Percentiles rank a stretch among this genome's conserved stretches.
phyloP scores from a whole-genome alignment of 2,888 invertebrate species.

The Brachypalpus laphriformis region DNA sequence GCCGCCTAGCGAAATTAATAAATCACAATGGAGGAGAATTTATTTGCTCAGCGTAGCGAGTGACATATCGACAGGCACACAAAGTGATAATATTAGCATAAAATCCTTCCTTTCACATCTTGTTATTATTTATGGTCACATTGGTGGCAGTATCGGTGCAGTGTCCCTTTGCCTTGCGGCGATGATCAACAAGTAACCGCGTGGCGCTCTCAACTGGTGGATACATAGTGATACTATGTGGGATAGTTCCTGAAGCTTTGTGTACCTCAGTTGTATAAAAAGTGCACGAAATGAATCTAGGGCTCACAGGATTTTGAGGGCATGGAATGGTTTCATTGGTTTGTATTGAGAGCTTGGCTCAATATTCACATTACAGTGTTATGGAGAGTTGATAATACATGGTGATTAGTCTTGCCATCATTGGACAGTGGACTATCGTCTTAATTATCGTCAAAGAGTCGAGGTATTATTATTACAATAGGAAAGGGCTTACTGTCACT shows the following conservation, averaged over 20 bases:
- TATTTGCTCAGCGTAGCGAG: conserved; percentile 74
- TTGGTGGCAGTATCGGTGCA: conserved; percentile 26
- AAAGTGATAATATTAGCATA: conserved; percentile 83
- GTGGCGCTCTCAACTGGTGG: conserved; percentile 37
- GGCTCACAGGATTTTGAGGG: neutral
- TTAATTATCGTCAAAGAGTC: too few relatives aligned
- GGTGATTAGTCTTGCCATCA: too few relatives aligned
- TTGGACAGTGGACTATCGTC: too few relatives aligned
- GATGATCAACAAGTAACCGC: conserved; percentile 41
- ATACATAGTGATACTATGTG: neutral
- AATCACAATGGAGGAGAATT: conserved; percentile 68
- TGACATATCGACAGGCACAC: conserved; percentile 82
- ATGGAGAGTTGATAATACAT: too few relatives aligned
- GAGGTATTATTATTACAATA: too few relatives aligned
- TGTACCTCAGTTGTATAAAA: neutral
- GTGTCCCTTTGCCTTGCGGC: conserved; percentile 59
- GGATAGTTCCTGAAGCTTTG: neutral
- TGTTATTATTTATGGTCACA: conserved; percentile 65
- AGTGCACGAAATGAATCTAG: neutral
- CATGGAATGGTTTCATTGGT: too few relatives aligned
- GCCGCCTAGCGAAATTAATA: conserved; percentile 58
- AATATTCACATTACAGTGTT: too few relatives aligned
- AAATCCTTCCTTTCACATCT: conserved; percentile 77
- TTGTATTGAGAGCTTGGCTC: too few relatives aligned
- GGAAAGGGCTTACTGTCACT: too few relatives aligned